These are phyloP conservation scores for Amblyopsis hoosieri DNA, from an alignment of 2,797 vertebrate genomes.

Conservation along the genomic window DNA sequence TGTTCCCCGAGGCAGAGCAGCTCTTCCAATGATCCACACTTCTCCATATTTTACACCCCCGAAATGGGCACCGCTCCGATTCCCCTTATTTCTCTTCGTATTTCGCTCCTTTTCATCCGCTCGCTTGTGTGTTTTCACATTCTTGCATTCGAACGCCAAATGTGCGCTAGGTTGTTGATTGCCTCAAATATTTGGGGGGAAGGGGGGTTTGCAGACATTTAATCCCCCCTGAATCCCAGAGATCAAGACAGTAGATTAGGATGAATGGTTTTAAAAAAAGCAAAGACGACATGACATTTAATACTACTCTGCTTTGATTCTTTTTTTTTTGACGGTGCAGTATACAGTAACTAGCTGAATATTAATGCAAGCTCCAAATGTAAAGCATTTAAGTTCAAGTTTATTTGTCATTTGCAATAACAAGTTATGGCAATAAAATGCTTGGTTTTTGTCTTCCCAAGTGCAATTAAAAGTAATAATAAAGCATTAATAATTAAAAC, in stretches of 20 bases:
- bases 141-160: constrained; percentile 77
- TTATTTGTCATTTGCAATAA: constrained; percentile 14
- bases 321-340: constrained; percentile 7
- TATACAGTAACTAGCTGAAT: constrained; percentile 38
- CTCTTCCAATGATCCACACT: constrained; percentile 81
- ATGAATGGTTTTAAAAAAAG: constrained; percentile 61
- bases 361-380: constrained; percentile 53
- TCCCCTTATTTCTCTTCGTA: constrained; percentile 76
- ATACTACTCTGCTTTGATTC: constrained; percentile 43
- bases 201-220: constrained; percentile 72
- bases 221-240: constrained; percentile 69
- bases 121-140: constrained; percentile 76
- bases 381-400: constrained; percentile 36
- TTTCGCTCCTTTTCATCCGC: constrained; percentile 77
- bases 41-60: constrained; percentile 83
- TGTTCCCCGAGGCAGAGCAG: constrained; percentile 81
- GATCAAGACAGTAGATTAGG: constrained; percentile 78
- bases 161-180: constrained; percentile 79
- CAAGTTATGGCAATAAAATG: not conserved
- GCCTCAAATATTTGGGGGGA: constrained; percentile 78
- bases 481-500: too few species aligned
- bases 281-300: constrained; percentile 51
- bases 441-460: constrained; percentile 16
- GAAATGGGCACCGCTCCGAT: constrained; percentile 80
- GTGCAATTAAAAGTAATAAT: too few species aligned